phyloP scores from a whole-genome alignment of 2,113 vertebrate species.

The Sebastes schlegelii region DNA sequence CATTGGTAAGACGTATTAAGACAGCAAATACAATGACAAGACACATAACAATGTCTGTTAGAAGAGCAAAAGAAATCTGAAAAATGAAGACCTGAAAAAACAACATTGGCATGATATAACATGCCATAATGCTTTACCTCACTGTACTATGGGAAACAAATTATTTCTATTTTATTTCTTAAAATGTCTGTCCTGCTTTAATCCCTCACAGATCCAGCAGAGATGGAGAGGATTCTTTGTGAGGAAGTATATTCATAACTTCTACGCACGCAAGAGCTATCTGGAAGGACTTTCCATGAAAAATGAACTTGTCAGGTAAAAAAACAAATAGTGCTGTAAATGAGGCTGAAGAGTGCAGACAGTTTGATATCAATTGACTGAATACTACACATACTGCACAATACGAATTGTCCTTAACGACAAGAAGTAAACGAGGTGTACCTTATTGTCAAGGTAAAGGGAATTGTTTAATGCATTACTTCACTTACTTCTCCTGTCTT shows the following conservation, averaged over 20 bases:
- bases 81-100: neutral
- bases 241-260: constrained; percentile 91
- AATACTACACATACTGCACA: neutral
- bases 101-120: neutral
- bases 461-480: neutral
- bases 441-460: neutral
- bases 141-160: neutral
- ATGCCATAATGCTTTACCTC: neutral
- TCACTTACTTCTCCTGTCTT: neutral
- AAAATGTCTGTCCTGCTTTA: constrained; percentile 44
- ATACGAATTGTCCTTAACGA: neutral
- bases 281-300: constrained; percentile 85
- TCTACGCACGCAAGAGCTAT: constrained; percentile 89
- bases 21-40: neutral
- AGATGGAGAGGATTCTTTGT: constrained; percentile 90
- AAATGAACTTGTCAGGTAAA: constrained; percentile 91
- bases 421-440: neutral
- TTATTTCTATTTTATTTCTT: neutral
- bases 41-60: neutral
- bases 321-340: constrained; percentile 6
- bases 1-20: neutral
- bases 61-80: neutral
- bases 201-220: constrained; percentile 89
- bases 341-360: neutral
- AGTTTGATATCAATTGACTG: neutral